Evolutionary conservation across 2,113 vertebrate genomes (phyloP).

Genomic region (Tyto alba): DNA sequence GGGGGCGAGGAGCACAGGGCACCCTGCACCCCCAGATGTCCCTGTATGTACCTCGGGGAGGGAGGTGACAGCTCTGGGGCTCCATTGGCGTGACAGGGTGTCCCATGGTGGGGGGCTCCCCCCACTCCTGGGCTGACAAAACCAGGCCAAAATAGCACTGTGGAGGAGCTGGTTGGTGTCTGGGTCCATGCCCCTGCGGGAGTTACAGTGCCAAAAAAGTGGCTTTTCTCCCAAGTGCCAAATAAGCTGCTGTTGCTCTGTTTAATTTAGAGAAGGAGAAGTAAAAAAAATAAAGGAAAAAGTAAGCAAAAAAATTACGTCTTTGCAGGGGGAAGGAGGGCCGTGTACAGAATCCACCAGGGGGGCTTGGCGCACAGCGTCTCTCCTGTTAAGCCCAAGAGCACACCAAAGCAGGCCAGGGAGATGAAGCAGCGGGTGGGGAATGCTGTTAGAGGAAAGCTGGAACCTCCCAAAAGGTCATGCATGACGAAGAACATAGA

Average conservation of each 20-base stretch:
- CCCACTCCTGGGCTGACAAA: fast-evolving
- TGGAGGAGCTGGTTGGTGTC: background rate
- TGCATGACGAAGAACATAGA: background rate
- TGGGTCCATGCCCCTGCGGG: background rate
- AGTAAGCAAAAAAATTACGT: background rate
- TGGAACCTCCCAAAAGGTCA: background rate
- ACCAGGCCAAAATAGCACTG: background rate
- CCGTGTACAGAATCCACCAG: background rate
- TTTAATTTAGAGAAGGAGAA: background rate
- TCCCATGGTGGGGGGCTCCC: background rate
- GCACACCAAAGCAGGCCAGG: background rate
- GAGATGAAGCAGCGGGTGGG: background rate
- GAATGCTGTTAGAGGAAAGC: background rate
- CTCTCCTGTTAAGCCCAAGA: background rate
- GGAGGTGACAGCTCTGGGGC: background rate
- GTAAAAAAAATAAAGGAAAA: background rate
- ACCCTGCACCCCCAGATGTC: background rate
- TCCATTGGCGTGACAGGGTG: background rate
- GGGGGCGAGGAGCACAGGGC: background rate
- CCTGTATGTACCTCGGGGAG: background rate
- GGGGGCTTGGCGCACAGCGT: fast-evolving
- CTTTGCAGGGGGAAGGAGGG: background rate
- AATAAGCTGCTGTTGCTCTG: background rate
- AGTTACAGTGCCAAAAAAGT: background rate
- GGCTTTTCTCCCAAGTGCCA: background rate